A percentile compares a stretch with the other conserved stretches of the same genome.
These are phyloP conservation scores for Phrynocephalus versicolor DNA, from an alignment of 2,113 vertebrate species.

Conservation along the genomic window DNA sequence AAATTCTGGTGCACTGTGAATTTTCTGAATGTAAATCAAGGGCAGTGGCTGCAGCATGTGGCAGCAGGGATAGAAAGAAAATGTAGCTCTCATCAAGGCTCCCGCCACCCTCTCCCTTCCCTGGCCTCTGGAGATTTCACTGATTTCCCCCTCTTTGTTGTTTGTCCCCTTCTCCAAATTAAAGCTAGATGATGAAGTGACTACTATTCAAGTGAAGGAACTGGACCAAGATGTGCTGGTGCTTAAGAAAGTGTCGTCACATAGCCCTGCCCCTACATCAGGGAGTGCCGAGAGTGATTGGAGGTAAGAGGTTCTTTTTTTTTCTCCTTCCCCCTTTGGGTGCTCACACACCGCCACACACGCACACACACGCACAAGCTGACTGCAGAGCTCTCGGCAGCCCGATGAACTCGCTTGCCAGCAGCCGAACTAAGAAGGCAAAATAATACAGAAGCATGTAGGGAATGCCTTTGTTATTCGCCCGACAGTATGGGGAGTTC, in stretches of 20 bases:
- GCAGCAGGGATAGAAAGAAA: conserved; percentile 18
- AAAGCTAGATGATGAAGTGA: conserved; percentile 84
- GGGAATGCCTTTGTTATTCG: conserved; percentile 71
- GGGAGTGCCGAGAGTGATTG: conserved; percentile 68
- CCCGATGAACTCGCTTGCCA: conserved; percentile 73
- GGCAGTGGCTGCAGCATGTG: conserved; percentile 8
- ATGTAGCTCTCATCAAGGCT: conserved; percentile 43
- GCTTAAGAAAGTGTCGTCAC: conserved; percentile 87
- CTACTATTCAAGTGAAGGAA: conserved; percentile 81
- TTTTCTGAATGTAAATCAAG: conserved; percentile 39
- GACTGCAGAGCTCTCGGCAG: conserved; percentile 77
- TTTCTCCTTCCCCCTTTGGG: too few species aligned
- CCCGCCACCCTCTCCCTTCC: conserved; percentile 6
- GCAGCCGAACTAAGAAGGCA: conserved; percentile 61
- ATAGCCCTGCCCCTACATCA: conserved; percentile 81
- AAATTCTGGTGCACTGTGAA: conserved; percentile 37
- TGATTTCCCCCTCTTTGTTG: conserved; percentile 20
- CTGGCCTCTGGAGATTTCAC: conserved; percentile 14
- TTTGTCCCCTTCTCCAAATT: conserved; percentile 53
- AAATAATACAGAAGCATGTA: conserved; percentile 63
- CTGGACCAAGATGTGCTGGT: conserved; percentile 84
- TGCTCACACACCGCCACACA: conserved; percentile 13
- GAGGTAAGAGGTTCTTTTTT: conserved; percentile 77
- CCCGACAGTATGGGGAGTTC: conserved; percentile 83
- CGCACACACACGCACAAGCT: conserved; percentile 52